Evolutionary conservation across 2,888 invertebrate species (phyloP), one percentile per base, ranked within the genome.

Genomic region (Eurytoma californica): DNA sequence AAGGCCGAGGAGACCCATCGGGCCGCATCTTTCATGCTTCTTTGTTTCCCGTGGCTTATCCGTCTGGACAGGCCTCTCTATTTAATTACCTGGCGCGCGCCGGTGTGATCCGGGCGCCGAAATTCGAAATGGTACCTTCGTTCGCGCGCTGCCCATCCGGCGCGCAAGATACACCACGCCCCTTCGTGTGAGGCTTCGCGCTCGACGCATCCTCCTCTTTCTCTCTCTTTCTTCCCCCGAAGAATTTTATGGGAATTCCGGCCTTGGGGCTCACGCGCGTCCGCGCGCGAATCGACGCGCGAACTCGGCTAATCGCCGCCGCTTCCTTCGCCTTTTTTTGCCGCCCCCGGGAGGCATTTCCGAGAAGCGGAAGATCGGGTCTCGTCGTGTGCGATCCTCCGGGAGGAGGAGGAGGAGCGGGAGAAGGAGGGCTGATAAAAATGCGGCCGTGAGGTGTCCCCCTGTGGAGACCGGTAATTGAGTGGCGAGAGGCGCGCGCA

Each of bases 271-370:
- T n/a, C 53, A 53, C 53, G 39, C 39, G 18, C 69, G 55, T 3
- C 77, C 77, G 63, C 69, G 65, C 76, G 77, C 49, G 70, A 77
- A 68, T 75, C 81, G 79, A 39, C 39, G 80, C 80, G 76, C 68
- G 80, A 77, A 79, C 72, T 68, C 63, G 65, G 60, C 79, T 77
- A 81, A 80, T 82, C 80, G 74, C 74, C 57, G 65, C 65, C 65
- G 7, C 39, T 39, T 60, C n/a, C 49, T 49, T 13, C 69, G 30
- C 18, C 20, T 39, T 77, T 69, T 61, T 66, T 66, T 66, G 20
- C 49, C 28, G 28, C 58, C n/a, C 49, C 28, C 67, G 47, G 70
- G 16, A 16, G 63, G 49, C 18, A 18, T 14, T 80, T 80, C 80
- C 68, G 57, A 65, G 80, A 80, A 80, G 63, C 49, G 18, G 57